These are phyloP conservation scores for Drosophila emarginata DNA, from an alignment of 2,888 invertebrate genomes.

Conservation along the genomic window DNA sequence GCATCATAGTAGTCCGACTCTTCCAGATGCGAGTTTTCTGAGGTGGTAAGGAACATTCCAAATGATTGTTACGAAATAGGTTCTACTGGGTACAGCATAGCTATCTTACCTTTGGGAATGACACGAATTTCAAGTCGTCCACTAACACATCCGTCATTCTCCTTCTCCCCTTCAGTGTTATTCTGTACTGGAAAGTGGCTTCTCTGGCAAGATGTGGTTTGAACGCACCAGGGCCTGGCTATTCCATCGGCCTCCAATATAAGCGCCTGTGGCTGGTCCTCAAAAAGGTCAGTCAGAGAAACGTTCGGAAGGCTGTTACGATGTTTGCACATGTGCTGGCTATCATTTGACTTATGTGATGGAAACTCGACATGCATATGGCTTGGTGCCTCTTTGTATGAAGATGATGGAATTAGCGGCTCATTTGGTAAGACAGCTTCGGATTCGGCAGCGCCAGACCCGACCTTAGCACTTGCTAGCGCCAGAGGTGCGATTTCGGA, in stretches of 20 bases:
- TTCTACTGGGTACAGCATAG: background rate
- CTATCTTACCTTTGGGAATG: conserved; percentile 83
- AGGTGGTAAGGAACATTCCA: background rate
- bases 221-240: conserved; percentile 50
- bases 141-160: conserved; percentile 85
- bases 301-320: conserved; percentile 81
- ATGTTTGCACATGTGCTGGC: conserved; percentile 55
- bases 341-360: conserved; percentile 31
- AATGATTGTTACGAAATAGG: background rate
- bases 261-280: conserved; percentile 30
- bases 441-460: background rate
- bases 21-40: conserved; percentile 86
- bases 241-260: background rate
- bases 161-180: background rate
- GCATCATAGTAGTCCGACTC: conserved; percentile 92
- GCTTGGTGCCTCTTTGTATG: conserved; percentile 30
- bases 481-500: conserved; percentile 58
- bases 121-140: conserved; percentile 93
- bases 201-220: conserved; percentile 52
- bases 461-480: conserved; percentile 26
- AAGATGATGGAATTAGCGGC: conserved; percentile 1
- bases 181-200: conserved; percentile 32
- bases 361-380: conserved; percentile 24
- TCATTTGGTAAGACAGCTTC: conserved; percentile 12
- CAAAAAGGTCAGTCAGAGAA: conserved; percentile 69